Evolutionary conservation across 1,140 invertebrate species (phyloP), one percentile per base, ranked within the genome.

Genomic region (Meloidogyne floridensis): DNA sequence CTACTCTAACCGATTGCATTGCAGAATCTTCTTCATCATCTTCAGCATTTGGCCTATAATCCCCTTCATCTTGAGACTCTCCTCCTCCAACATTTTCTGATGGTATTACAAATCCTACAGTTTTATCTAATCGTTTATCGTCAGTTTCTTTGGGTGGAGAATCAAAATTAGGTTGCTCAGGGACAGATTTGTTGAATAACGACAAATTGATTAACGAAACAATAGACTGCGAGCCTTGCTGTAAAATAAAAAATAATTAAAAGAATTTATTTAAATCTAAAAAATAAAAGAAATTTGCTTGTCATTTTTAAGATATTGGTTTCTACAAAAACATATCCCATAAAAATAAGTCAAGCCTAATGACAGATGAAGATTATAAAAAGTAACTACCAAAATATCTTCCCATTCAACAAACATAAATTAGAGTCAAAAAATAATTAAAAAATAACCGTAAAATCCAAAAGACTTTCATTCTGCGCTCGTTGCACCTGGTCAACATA

Each of bases 401-500:
- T 47, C 47, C 47, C 47, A 47, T 1, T 47, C 4, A 47, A 47
- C 47, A 47, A 47, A 8, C 7, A 47, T 6, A 47, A 47, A 32
- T 13, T 72, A 3, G 18, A 18, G 11, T 20, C 20, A 9, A 18
- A 51, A n/a, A 59, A 10, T 1, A 51, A 59, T 51, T 18, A n/a
- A 53, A 18, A 43, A 20, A 56, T 18, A 42, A 85, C 83, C 7
- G 53, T 84, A 54, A 86, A 76, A 70, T 85, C 85, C 18, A 86
- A 72, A 79, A 86, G 84, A 47, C 81, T 84, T 53, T 84, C 87
- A 65, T 77, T 54, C 56, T 85, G 84, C 13, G 80, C 80, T 9
- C 83, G 81, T n/a, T 87, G 80, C 18, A 88, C 83, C 56, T 90
- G 82, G 47, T 89, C 85, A 3, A 88, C 85, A 83, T 88, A 88